Conservation (phyloP, 2,888 invertebrate species). For the Ectemnius lituratus region DNA sequence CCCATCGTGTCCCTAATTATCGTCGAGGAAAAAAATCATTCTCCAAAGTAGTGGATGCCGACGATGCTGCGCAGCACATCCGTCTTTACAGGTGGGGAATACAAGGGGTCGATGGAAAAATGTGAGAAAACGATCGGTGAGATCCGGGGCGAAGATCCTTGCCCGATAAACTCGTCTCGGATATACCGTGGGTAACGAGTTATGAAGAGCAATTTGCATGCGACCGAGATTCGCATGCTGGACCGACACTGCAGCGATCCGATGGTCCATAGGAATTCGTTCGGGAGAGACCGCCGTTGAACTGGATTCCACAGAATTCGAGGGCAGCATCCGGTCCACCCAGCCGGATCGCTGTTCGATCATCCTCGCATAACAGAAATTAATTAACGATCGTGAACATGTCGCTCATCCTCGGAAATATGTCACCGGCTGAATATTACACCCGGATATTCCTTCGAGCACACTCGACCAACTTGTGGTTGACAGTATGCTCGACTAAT, state of each 20-base stretch:
- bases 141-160: slow-evolving; percentile 29
- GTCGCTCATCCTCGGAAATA: no score
- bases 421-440: no score
- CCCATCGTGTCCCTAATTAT: neutral
- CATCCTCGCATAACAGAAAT: slow-evolving; percentile 42
- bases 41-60: neutral
- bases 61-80: neutral
- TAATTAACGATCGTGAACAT: no score
- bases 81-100: neutral
- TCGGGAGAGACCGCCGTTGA: slow-evolving; percentile 38
- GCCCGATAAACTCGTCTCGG: slow-evolving; percentile 46
- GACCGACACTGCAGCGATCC: slow-evolving; percentile 12
- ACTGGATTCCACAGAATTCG: slow-evolving; percentile 51
- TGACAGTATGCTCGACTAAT: no score
- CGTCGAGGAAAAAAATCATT: neutral
- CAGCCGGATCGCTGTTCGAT: slow-evolving; percentile 52
- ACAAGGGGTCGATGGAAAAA: slow-evolving; percentile 21
- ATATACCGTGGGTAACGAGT: slow-evolving; percentile 60
- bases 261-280: slow-evolving; percentile 27
- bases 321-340: slow-evolving; percentile 40
- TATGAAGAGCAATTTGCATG: slow-evolving; percentile 73
- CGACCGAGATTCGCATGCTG: slow-evolving; percentile 54
- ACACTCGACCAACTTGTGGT: no score
- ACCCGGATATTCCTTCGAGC: no score
- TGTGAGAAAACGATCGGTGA: slow-evolving; percentile 25